Evolutionary conservation across 1,140 invertebrate species (phyloP).

Genomic region (Centruroides vittatus): DNA sequence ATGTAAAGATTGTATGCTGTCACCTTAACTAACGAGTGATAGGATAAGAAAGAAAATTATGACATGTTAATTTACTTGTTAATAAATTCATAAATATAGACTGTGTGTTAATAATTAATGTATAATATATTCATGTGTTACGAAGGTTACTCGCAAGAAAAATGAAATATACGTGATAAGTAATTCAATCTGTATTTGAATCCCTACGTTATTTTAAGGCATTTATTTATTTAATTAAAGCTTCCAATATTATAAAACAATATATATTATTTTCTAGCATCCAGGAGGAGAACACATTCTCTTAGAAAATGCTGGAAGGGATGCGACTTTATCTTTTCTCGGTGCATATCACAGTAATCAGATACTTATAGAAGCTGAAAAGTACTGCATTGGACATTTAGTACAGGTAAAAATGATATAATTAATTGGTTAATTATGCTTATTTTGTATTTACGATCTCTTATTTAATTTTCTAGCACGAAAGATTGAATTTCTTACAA

Average conservation of each 20-base stretch:
- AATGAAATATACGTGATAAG: too few species aligned
- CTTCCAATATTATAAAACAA: background rate
- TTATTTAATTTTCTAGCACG: constrained; percentile 14
- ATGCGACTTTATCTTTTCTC: constrained; percentile 67
- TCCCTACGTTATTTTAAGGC: too few species aligned
- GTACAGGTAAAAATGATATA: constrained; percentile 19
- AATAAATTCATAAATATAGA: too few species aligned
- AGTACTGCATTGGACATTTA: constrained; percentile 21
- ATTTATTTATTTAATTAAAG: too few species aligned
- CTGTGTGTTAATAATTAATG: too few species aligned
- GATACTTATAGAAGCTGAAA: constrained; percentile 33
- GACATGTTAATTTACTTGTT: too few species aligned
- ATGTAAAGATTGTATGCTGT: too few species aligned
- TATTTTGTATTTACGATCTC: background rate
- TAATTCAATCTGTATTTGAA: too few species aligned
- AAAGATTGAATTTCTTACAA: constrained; percentile 2
- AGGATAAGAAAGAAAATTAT: too few species aligned
- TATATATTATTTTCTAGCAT: constrained; percentile 40
- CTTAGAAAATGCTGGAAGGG: constrained; percentile 68
- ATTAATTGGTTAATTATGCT: background rate
- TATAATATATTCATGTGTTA: too few species aligned
- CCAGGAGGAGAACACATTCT: constrained; percentile 72
- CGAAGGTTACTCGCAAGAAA: too few species aligned
- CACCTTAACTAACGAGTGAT: too few species aligned
- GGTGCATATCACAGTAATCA: constrained; percentile 56